Percentiles rank a stretch among this genome's conserved stretches.
phyloP scores from a whole-genome alignment of 2,888 invertebrate species.

The Fissipunctia ypsillon region DNA sequence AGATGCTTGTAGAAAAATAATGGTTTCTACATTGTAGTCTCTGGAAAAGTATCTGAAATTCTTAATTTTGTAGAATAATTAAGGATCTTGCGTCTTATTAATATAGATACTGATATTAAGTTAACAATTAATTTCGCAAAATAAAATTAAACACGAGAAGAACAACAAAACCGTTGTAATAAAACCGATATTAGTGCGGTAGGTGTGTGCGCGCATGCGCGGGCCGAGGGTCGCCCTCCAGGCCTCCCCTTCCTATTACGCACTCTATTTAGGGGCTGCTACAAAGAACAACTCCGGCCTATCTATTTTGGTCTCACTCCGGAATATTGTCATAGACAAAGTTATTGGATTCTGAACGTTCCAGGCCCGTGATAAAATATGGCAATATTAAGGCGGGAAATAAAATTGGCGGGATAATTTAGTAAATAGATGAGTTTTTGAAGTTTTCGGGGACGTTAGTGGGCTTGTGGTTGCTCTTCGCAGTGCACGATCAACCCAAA shows the following conservation, averaged over 20 bases:
- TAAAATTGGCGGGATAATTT: slow-evolving; percentile 69
- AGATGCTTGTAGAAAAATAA: slow-evolving; percentile 12
- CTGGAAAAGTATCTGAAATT: background rate
- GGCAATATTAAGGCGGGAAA: slow-evolving; percentile 61
- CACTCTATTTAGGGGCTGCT: slow-evolving; percentile 90
- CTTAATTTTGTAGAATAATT: slow-evolving; percentile 18
- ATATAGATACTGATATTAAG: slow-evolving; percentile 39
- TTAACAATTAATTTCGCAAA: slow-evolving; percentile 62
- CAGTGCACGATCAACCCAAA: background rate
- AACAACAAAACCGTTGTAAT: slow-evolving; percentile 86
- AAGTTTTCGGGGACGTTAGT: slow-evolving; percentile 27
- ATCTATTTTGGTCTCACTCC: slow-evolving; percentile 88
- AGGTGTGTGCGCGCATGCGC: slow-evolving; percentile 82
- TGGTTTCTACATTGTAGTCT: background rate
- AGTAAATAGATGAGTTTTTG: slow-evolving; percentile 46
- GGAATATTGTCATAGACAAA: slow-evolving; percentile 87
- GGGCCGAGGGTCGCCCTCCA: slow-evolving; percentile 77
- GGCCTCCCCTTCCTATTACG: slow-evolving; percentile 89
- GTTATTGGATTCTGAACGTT: slow-evolving; percentile 83
- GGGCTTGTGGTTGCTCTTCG: background rate
- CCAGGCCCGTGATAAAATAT: slow-evolving; percentile 68
- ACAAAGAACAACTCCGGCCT: slow-evolving; percentile 87
- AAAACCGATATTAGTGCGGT: slow-evolving; percentile 86
- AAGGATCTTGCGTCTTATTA: slow-evolving; percentile 35
- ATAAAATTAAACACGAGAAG: slow-evolving; percentile 76